Conservation (phyloP, 2,888 invertebrate species). For the Folsomia candida region DNA sequence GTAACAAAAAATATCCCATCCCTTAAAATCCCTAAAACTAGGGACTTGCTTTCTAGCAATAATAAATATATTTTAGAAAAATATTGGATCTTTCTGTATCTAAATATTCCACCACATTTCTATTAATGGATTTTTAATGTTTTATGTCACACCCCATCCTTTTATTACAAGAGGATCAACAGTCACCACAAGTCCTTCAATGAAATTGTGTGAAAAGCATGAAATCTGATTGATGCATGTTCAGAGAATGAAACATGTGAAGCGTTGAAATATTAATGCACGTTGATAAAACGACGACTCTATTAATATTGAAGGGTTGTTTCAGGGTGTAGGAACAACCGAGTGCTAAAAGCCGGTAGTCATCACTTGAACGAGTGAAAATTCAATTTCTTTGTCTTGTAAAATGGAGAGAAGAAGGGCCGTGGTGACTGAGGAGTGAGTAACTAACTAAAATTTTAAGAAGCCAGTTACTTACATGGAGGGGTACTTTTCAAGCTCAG, state of each 20-base stretch:
- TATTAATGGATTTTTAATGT: background rate
- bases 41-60: no score
- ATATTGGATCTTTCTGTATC: no score
- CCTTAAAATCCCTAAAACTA: no score
- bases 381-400: background rate
- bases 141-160: background rate
- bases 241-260: no score
- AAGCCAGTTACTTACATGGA: no score
- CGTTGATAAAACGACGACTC: background rate
- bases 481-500: no score
- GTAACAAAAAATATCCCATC: no score
- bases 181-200: no score
- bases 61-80: no score
- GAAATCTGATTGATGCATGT: background rate
- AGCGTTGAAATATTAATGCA: background rate
- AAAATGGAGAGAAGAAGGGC: background rate
- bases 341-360: background rate
- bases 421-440: background rate
- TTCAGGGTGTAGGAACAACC: background rate
- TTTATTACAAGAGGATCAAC: no score
- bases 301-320: background rate
- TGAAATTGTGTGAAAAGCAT: background rate
- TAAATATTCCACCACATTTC: no score
- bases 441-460: no score
- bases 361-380: background rate